A percentile compares a stretch with the other conserved stretches of the same genome.
Conservation (phyloP, 2,113 vertebrate species). For the Chionis minor region DNA sequence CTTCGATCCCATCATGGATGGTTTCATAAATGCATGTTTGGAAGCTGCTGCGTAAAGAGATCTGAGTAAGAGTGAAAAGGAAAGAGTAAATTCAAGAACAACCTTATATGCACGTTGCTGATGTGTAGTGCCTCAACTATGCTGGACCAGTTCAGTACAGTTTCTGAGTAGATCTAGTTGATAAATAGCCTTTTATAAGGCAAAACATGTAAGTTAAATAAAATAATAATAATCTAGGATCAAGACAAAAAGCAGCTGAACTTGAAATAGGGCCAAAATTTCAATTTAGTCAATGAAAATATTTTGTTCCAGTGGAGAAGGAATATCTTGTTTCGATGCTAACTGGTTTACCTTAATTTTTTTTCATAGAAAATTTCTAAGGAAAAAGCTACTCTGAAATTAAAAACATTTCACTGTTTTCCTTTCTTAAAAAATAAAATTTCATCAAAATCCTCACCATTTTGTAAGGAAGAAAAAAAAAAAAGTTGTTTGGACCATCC, state of each 20-base stretch:
- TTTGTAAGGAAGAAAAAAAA: background rate
- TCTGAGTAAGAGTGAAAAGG: background rate
- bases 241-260: background rate
- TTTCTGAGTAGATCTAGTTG: background rate
- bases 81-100: background rate
- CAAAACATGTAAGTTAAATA: background rate
- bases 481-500: background rate
- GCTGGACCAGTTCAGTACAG: background rate
- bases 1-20: accelerated
- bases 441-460: background rate
- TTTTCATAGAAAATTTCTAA: background rate
- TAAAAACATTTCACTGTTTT: background rate
- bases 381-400: background rate
- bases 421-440: background rate
- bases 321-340: background rate
- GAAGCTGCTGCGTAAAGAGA: background rate
- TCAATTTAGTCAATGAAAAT: background rate
- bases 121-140: background rate
- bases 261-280: background rate
- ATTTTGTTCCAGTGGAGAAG: background rate
- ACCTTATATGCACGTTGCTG: accelerated
- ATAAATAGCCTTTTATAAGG: background rate
- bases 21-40: background rate
- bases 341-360: background rate
- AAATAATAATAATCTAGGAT: background rate